A percentile compares a stretch with the other conserved stretches of the same genome.
Conservation (phyloP, 2,797 vertebrate genomes). For the Chaunax sp. region DNA sequence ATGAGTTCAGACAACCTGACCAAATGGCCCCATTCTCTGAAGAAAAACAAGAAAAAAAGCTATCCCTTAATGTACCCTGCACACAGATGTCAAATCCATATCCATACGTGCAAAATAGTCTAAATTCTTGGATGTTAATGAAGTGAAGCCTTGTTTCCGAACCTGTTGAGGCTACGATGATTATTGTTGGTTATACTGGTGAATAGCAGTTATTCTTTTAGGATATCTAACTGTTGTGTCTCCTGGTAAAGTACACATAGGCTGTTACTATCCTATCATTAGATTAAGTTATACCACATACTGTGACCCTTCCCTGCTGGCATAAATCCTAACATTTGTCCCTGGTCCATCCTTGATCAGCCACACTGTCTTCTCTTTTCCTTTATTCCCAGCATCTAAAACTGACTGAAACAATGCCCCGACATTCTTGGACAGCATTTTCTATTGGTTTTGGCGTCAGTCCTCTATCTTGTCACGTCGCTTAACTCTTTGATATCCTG, state of each 20-base stretch:
- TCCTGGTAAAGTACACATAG: conserved; percentile 10
- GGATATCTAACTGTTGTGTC: background rate
- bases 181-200: background rate
- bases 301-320: conserved; percentile 27
- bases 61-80: too few relatives aligned
- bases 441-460: conserved; percentile 62
- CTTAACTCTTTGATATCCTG: conserved; percentile 48
- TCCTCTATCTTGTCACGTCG: conserved; percentile 50
- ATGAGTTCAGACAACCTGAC: too few relatives aligned
- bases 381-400: conserved; percentile 57
- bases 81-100: background rate
- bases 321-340: conserved; percentile 44
- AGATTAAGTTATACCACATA: conserved; percentile 16
- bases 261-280: conserved; percentile 18
- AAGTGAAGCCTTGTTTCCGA: conserved; percentile 4
- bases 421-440: conserved; percentile 26
- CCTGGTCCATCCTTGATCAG: conserved; percentile 48
- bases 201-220: background rate
- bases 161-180: background rate
- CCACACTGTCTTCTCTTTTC: conserved; percentile 61
- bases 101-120: background rate
- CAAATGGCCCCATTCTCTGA: too few relatives aligned
- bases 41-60: too few relatives aligned
- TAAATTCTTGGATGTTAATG: background rate
- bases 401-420: conserved; percentile 47